phyloP scores from a whole-genome alignment of 2,113 vertebrate species.

The Crypturellus undulatus region DNA sequence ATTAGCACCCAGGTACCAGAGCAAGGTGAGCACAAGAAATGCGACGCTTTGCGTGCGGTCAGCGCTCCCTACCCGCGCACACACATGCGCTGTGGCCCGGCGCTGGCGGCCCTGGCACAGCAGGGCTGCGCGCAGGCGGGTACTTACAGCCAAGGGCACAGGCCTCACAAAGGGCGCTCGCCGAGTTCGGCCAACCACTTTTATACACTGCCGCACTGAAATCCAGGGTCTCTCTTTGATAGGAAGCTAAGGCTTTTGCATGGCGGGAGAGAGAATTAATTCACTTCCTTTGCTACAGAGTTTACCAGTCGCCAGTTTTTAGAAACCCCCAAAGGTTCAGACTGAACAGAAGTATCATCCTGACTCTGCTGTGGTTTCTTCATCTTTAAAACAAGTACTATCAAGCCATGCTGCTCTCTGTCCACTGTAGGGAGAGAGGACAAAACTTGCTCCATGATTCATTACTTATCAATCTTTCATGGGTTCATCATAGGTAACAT shows the following conservation, averaged over 20 bases:
- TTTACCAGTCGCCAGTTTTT: not conserved
- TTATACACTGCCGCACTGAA: not conserved
- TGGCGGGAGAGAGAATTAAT: not conserved
- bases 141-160: slow-evolving; percentile 46
- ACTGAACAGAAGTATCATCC: not conserved
- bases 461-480: not conserved
- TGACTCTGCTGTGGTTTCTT: not conserved
- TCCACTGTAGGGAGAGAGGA: not conserved
- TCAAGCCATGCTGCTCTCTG: not conserved
- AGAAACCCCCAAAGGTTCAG: not conserved
- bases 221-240: not conserved
- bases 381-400: not conserved
- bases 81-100: not conserved
- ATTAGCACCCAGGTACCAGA: slow-evolving; percentile 69
- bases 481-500: not conserved
- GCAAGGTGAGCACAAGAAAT: slow-evolving; percentile 38
- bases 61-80: slow-evolving; percentile 28
- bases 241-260: not conserved
- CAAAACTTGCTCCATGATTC: not conserved
- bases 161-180: slow-evolving; percentile 39
- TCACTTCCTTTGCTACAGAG: accelerated
- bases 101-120: not conserved
- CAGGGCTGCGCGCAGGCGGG: slow-evolving; percentile 1
- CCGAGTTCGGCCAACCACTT: slow-evolving; percentile 20
- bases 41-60: not conserved